Evolutionary conservation across 2,113 vertebrate species (phyloP).

Genomic region (Smithornis capensis): DNA sequence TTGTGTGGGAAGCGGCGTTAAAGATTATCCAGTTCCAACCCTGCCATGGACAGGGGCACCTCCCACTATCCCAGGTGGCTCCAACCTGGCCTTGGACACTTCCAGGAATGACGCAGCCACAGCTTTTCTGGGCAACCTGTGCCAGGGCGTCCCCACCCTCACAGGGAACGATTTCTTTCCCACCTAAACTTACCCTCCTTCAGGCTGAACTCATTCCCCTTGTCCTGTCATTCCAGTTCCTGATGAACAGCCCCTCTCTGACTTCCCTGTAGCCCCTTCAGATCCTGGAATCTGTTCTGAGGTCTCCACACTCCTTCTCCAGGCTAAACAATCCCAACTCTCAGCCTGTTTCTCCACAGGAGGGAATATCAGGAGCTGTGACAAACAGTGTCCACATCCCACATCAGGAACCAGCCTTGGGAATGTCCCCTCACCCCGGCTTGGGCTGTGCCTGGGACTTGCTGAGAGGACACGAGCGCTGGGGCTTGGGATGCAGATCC

Average conservation of each 20-base stretch:
- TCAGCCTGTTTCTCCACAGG: background rate
- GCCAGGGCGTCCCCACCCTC: background rate
- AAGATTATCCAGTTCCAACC: background rate
- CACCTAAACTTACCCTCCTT: background rate
- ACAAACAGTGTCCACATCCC: no score
- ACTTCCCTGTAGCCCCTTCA: background rate
- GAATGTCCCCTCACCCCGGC: no score
- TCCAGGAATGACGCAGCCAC: background rate
- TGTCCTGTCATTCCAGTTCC: background rate
- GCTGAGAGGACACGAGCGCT: no score
- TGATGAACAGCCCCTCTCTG: background rate
- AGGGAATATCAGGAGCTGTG: no score
- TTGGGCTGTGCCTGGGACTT: no score
- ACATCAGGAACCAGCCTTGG: no score
- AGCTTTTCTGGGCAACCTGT: background rate
- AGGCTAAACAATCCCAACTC: background rate
- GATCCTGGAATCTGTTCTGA: no score
- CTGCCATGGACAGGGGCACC: rapidly evolving
- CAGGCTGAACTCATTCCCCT: background rate
- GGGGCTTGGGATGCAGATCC: background rate
- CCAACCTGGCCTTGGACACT: background rate
- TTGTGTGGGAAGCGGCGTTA: background rate
- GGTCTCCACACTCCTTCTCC: no score
- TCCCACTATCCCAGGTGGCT: rapidly evolving
- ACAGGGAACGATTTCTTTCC: background rate